Conservation (phyloP, 2,113 vertebrate species). For the Donacobius atricapilla region DNA sequence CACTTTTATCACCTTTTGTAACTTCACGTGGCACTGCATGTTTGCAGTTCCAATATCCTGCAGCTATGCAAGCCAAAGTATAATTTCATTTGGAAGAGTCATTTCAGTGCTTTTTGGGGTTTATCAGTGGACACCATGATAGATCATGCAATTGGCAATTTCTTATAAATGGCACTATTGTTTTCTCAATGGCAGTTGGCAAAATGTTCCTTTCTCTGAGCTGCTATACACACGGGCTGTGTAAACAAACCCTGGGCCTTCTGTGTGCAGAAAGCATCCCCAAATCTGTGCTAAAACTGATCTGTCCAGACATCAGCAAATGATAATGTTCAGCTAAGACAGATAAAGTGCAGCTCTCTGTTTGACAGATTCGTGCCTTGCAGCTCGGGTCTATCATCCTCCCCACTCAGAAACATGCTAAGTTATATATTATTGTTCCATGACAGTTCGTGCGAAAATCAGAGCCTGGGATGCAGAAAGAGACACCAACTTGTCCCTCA, state of each 20-base stretch:
- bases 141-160: rapidly evolving
- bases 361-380: slow-evolving; percentile 36
- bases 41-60: not conserved
- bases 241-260: not conserved
- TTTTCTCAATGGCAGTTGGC: not conserved
- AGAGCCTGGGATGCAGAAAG: not conserved
- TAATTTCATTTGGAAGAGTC: not conserved
- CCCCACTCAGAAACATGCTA: not conserved
- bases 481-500: slow-evolving; percentile 42
- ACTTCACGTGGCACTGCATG: rapidly evolving
- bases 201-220: not conserved
- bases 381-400: slow-evolving; percentile 32
- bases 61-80: not conserved
- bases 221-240: not conserved
- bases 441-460: slow-evolving; percentile 60
- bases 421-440: slow-evolving; percentile 1
- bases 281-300: not conserved
- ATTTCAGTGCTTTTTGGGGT: not conserved
- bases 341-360: not conserved
- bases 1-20: not conserved
- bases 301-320: not conserved
- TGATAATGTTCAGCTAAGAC: not conserved
- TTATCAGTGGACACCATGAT: not conserved
- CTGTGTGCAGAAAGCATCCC: not conserved
- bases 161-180: not conserved